Conservation (phyloP, 2,888 invertebrate genomes). For the Agrotis exclamationis region DNA sequence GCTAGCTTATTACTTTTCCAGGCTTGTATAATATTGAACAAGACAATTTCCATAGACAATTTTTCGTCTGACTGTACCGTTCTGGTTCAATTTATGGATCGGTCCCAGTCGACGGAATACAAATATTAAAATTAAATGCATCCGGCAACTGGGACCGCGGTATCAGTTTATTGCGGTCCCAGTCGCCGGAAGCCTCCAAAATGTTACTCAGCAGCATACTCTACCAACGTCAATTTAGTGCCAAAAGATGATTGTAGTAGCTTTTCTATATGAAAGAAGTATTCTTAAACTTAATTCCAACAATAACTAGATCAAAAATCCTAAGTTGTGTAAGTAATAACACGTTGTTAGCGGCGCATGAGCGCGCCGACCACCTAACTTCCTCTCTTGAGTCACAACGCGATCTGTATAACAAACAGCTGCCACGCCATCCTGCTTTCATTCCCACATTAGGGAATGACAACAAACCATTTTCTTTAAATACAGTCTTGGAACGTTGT, state of each 20-base stretch:
- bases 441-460: slow-evolving; percentile 55
- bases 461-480: slow-evolving; percentile 61
- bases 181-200: no score
- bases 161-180: no score
- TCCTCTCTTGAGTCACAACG: slow-evolving; percentile 54
- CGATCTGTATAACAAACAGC: slow-evolving; percentile 60
- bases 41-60: no score
- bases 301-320: slow-evolving; percentile 44
- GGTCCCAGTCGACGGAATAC: no score
- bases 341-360: slow-evolving; percentile 40
- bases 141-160: no score
- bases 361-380: slow-evolving; percentile 50
- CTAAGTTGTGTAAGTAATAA: slow-evolving; percentile 49
- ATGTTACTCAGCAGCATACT: no score
- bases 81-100: no score
- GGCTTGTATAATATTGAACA: no score
- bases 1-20: no score
- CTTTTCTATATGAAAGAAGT: slow-evolving; percentile 1
- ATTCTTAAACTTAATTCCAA: slow-evolving; percentile 24
- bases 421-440: slow-evolving; percentile 44
- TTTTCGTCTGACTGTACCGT: no score
- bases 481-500: slow-evolving; percentile 33
- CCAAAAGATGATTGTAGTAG: neutral
- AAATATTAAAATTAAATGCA: no score
- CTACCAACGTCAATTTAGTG: no score